Evolutionary conservation across 2,888 invertebrate species (phyloP).

Genomic region (Theretra japonica): DNA sequence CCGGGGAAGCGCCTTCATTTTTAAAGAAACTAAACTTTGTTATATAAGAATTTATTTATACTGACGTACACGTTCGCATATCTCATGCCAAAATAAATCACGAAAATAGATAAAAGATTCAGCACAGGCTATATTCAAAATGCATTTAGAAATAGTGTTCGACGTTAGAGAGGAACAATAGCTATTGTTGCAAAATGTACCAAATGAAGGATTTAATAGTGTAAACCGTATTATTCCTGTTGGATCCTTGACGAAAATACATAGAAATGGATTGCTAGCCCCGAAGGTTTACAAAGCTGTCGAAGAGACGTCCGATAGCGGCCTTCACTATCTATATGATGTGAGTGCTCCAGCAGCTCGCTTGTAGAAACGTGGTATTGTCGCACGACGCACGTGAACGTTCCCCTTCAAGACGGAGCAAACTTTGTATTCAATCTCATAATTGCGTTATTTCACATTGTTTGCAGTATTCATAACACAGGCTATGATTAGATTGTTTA

Average conservation of each 20-base stretch:
- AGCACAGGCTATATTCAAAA: neutral
- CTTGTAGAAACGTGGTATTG: slow-evolving; percentile 43
- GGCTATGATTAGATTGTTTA: neutral
- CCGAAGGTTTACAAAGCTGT: slow-evolving; percentile 71
- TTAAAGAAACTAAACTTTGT: slow-evolving; percentile 22
- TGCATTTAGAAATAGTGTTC: neutral
- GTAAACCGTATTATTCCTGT: slow-evolving; percentile 43
- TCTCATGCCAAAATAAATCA: neutral
- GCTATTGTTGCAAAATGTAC: neutral
- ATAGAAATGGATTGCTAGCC: slow-evolving; percentile 59
- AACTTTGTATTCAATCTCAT: slow-evolving; percentile 14
- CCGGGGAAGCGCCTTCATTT: slow-evolving; percentile 13
- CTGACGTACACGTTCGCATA: neutral
- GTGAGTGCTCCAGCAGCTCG: slow-evolving; percentile 50
- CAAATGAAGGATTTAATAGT: slow-evolving; percentile 34
- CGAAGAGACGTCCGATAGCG: slow-evolving; percentile 63
- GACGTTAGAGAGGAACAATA: neutral
- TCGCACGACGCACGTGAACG: slow-evolving; percentile 30
- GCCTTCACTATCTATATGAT: slow-evolving; percentile 56
- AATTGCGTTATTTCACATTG: neutral
- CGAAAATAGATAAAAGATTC: neutral
- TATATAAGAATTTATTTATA: neutral
- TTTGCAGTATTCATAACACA: neutral
- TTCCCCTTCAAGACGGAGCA: neutral
- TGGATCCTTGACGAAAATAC: slow-evolving; percentile 59